Conservation (phyloP, 2,888 invertebrate genomes). For the Oxystoma pomonae region DNA sequence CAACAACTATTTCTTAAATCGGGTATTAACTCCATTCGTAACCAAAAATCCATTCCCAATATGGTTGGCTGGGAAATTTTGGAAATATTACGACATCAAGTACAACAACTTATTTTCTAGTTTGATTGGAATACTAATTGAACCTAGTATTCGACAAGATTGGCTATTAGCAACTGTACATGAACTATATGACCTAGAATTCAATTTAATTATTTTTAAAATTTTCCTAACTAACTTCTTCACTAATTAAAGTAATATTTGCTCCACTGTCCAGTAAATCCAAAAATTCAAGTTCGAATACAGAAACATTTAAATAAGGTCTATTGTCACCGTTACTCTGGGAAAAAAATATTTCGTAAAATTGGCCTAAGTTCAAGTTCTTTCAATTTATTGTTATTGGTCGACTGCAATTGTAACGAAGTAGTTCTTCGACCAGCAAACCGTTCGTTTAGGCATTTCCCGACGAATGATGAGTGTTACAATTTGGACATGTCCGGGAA, state of each 20-base stretch:
- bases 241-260: constrained; percentile 1
- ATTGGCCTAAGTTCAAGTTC: background rate
- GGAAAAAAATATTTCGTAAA: too few relatives aligned
- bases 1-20: constrained; percentile 7
- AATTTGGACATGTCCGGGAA: background rate
- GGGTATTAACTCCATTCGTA: constrained; percentile 5
- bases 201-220: background rate
- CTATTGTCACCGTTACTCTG: constrained; percentile 3
- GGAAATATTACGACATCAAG: background rate
- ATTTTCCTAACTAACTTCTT: background rate
- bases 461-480: background rate
- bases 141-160: constrained; percentile 6
- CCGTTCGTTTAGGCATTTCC: background rate
- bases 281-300: constrained; percentile 3
- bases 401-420: background rate
- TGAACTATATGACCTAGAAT: background rate
- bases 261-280: constrained; percentile 7
- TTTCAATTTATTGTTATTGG: background rate
- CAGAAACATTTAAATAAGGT: constrained; percentile 2
- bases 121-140: constrained; percentile 2
- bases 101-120: background rate
- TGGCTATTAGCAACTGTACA: background rate
- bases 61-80: constrained; percentile 4
- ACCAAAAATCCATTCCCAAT: constrained; percentile 7
- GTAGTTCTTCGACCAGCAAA: background rate